Percentiles rank a stretch among this genome's conserved stretches.
These are phyloP conservation scores for Chamaetylas fuelleborni DNA, from an alignment of 2,113 vertebrate genomes.

Conservation along the genomic window DNA sequence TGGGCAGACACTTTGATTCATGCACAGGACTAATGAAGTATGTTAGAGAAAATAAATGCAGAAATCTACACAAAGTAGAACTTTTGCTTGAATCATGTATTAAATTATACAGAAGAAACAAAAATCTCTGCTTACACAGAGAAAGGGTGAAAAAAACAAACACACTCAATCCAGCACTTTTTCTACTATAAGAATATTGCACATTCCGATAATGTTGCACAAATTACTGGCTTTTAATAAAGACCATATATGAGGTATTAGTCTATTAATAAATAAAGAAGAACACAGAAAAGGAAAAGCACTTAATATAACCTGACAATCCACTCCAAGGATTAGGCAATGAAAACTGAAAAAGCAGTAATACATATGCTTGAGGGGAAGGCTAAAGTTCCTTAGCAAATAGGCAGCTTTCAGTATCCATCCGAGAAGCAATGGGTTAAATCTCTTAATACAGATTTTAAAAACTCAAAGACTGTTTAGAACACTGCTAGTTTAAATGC, in stretches of 20 bases:
- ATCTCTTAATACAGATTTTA: background rate
- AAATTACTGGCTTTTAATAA: constrained; percentile 74
- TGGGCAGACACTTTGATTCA: background rate
- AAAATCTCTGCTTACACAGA: constrained; percentile 57
- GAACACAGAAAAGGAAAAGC: constrained; percentile 45
- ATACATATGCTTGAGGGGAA: background rate
- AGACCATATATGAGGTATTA: constrained; percentile 79
- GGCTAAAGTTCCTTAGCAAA: constrained; percentile 39
- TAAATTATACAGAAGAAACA: constrained; percentile 59
- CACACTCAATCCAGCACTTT: constrained; percentile 37
- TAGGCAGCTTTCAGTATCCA: constrained; percentile 50
- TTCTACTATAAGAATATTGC: constrained; percentile 76
- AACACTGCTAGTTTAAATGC: constrained; percentile 20
- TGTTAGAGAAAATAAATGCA: constrained; percentile 47
- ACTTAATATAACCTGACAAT: constrained; percentile 50
- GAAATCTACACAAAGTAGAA: background rate
- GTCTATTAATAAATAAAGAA: constrained; percentile 75
- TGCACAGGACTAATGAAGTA: constrained; percentile 60
- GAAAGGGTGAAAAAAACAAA: constrained; percentile 20
- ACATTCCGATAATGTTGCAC: constrained; percentile 71
- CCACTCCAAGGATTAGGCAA: constrained; percentile 29
- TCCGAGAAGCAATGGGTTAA: background rate
- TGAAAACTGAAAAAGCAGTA: constrained; percentile 44
- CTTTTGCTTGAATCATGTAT: constrained; percentile 7
- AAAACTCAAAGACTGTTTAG: background rate